phyloP scores from a whole-genome alignment of 2,113 vertebrate genomes.

The Thunnus maccoyii region DNA sequence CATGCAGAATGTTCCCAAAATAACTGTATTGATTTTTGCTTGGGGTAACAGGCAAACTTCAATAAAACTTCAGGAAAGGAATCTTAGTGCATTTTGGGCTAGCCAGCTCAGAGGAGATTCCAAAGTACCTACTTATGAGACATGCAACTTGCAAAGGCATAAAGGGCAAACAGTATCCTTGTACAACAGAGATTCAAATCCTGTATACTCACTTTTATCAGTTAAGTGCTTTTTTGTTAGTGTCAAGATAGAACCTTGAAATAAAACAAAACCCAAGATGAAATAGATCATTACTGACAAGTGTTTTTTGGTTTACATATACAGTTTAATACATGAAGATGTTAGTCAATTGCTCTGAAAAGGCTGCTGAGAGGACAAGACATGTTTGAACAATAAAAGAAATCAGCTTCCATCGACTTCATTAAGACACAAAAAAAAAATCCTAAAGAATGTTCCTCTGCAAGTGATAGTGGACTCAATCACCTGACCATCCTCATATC shows the following conservation, averaged over 20 bases:
- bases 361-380: background rate
- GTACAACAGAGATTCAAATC: background rate
- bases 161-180: background rate
- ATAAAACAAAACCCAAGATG: background rate
- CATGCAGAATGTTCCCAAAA: constrained; percentile 67
- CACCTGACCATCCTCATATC: too few relatives aligned
- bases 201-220: background rate
- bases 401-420: too few relatives aligned
- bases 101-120: constrained; percentile 13
- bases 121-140: constrained; percentile 15
- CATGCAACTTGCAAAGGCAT: constrained; percentile 2
- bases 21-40: constrained; percentile 76
- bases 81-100: constrained; percentile 33
- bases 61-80: constrained; percentile 62
- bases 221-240: background rate
- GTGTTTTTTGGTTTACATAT: background rate
- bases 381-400: too few relatives aligned
- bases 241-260: background rate
- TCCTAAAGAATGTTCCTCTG: too few relatives aligned
- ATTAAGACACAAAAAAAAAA: too few relatives aligned
- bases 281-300: background rate
- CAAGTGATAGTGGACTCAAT: too few relatives aligned
- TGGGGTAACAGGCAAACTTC: constrained; percentile 57
- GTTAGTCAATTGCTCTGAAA: constrained; percentile 10
- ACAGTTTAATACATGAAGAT: background rate